Percentiles rank a stretch among this genome's conserved stretches.
Evolutionary conservation across 2,888 invertebrate genomes (phyloP).

Genomic region (Meiosimyza platycephala): DNA sequence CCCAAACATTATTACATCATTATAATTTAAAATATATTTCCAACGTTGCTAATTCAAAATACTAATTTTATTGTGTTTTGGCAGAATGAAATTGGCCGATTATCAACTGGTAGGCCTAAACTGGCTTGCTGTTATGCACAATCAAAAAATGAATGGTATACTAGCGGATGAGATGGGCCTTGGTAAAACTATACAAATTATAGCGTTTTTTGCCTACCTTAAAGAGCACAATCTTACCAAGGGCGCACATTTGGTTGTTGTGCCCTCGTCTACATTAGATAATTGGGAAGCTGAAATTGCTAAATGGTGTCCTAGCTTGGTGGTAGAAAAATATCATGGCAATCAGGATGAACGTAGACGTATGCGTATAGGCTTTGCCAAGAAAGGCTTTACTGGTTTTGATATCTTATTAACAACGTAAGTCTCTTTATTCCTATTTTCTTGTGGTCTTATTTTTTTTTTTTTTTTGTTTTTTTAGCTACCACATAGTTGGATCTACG

Average conservation of each 20-base stretch:
- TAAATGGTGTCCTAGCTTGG: constrained; percentile 81
- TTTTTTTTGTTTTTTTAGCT: constrained; percentile 49
- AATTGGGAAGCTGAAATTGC: constrained; percentile 85
- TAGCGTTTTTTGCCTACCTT: constrained; percentile 89
- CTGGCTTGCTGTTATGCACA: constrained; percentile 91
- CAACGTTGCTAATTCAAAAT: neutral
- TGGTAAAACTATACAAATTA: constrained; percentile 95
- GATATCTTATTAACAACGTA: constrained; percentile 92
- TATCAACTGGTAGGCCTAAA: constrained; percentile 92
- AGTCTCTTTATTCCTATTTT: constrained; percentile 58
- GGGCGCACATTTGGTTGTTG: constrained; percentile 91
- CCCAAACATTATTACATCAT: too few species aligned
- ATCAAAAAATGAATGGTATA: constrained; percentile 91
- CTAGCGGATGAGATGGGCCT: constrained; percentile 98
- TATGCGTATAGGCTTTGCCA: constrained; percentile 80
- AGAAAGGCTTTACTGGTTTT: constrained; percentile 77
- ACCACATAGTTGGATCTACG: constrained; percentile 73
- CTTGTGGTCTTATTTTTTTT: neutral
- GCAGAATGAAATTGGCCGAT: constrained; percentile 80
- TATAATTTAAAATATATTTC: neutral
- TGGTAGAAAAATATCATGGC: constrained; percentile 91
- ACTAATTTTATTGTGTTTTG: constrained; percentile 7
- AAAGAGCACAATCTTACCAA: constrained; percentile 80
- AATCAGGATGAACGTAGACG: constrained; percentile 84
- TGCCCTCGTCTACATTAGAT: constrained; percentile 95